Percentiles rank a stretch among this genome's conserved stretches.
phyloP scores from a whole-genome alignment of 2,113 vertebrate genomes.

The Perognathus longimembris region DNA sequence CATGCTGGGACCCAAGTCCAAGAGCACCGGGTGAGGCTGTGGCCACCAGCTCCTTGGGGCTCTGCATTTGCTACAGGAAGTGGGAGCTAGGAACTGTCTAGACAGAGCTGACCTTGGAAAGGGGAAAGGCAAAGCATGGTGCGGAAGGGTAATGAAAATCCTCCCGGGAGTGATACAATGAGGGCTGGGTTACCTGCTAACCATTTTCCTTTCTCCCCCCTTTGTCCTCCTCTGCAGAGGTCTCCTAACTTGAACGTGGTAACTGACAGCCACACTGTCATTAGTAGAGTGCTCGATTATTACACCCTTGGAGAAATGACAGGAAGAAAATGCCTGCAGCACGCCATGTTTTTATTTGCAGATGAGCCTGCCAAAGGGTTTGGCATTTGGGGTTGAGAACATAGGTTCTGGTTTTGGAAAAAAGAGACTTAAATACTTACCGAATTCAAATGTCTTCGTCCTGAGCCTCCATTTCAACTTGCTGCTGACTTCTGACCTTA shows the following conservation, averaged over 20 bases:
- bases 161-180: conserved; percentile 91
- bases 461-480: conserved; percentile 57
- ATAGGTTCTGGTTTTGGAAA: conserved; percentile 67
- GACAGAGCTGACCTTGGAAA: conserved; percentile 92
- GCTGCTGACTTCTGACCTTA: conserved; percentile 36
- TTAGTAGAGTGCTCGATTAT: conserved; percentile 81
- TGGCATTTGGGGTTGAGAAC: conserved; percentile 68
- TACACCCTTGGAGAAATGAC: conserved; percentile 68
- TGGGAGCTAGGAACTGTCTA: conserved; percentile 87
- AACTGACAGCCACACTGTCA: conserved; percentile 82
- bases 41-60: conserved; percentile 82
- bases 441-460: conserved; percentile 73
- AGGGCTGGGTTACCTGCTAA: conserved; percentile 89
- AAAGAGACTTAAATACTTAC: conserved; percentile 57
- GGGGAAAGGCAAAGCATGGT: conserved; percentile 88
- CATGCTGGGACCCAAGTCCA: conserved; percentile 83
- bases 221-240: conserved; percentile 87
- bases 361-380: conserved; percentile 60
- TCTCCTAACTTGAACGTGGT: conserved; percentile 89
- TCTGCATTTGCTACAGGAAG: conserved; percentile 88
- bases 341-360: conserved; percentile 55
- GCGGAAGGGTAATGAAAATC: conserved; percentile 93
- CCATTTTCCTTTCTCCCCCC: conserved; percentile 82
- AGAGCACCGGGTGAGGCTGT: conserved; percentile 84
- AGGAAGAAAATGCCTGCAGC: conserved; percentile 69